A percentile compares a stretch with the other conserved stretches of the same genome.
These are phyloP conservation scores for Microctonus brassicae DNA, from an alignment of 2,888 invertebrate genomes.

Conservation along the genomic window DNA sequence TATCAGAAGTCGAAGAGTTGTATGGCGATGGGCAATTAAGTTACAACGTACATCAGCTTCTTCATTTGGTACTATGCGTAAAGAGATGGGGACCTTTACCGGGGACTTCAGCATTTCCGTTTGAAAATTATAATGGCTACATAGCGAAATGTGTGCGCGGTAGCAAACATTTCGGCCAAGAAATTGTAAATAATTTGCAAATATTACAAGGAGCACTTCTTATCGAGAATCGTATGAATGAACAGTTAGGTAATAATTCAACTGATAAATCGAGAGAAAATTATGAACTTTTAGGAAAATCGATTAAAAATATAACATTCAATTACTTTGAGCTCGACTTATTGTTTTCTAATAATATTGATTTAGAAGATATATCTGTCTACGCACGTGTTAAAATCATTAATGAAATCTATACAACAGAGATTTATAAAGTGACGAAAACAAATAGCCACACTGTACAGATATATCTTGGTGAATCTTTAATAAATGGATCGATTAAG, in stretches of 20 bases:
- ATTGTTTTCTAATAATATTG: conserved; percentile 16
- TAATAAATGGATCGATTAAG: conserved; percentile 24
- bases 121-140: conserved; percentile 13
- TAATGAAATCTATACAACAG: conserved; percentile 33
- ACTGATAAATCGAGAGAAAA: not conserved
- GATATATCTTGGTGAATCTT: conserved; percentile 2
- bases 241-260: too few species aligned
- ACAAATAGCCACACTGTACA: conserved; percentile 35
- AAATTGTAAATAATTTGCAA: conserved; percentile 7
- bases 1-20: conserved; percentile 36
- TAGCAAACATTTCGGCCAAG: not conserved
- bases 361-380: conserved; percentile 4
- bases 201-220: conserved; percentile 5
- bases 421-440: conserved; percentile 33
- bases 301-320: conserved; percentile 2
- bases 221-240: not conserved
- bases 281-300: conserved; percentile 16
- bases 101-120: conserved; percentile 9
- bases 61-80: not conserved
- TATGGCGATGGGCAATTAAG: conserved; percentile 40
- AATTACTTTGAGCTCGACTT: conserved; percentile 9
- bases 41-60: conserved; percentile 38
- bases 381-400: conserved; percentile 32
- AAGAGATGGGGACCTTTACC: not conserved
- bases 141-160: conserved; percentile 8